These are phyloP conservation scores for Anas capensis DNA, from an alignment of 2,797 vertebrate genomes.

Conservation along the genomic window DNA sequence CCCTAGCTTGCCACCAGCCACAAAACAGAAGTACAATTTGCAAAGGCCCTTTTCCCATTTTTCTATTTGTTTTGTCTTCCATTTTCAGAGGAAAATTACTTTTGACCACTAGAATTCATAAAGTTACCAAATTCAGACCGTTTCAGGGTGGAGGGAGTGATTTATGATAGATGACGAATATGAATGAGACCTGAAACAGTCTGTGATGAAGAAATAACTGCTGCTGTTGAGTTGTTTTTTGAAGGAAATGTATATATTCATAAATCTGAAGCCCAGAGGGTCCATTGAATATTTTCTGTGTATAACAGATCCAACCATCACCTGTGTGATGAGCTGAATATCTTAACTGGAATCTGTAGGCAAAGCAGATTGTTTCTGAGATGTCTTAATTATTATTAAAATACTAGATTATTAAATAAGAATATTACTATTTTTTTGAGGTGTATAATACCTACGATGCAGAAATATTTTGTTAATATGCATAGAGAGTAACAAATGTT, in stretches of 20 bases:
- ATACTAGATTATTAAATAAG: background rate
- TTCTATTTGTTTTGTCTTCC: background rate
- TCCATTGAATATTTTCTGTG: background rate
- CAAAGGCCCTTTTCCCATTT: background rate
- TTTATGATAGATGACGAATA: accelerated
- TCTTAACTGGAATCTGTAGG: background rate
- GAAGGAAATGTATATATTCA: background rate
- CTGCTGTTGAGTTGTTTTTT: background rate
- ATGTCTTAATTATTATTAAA: background rate
- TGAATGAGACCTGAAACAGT: background rate
- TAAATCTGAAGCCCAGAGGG: background rate
- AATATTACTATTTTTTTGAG: background rate
- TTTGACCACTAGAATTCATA: background rate
- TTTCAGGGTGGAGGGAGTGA: background rate
- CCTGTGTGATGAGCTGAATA: background rate
- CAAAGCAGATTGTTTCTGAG: background rate
- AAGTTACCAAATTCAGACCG: background rate
- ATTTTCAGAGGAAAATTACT: background rate
- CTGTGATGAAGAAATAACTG: background rate
- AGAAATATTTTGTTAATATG: background rate
- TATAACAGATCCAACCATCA: background rate
- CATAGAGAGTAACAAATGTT: background rate
- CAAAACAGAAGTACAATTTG: background rate
- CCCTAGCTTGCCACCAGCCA: background rate
- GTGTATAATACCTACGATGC: background rate